phyloP scores from a whole-genome alignment of 1,140 invertebrate species.

The Cataglyphis hispanica region DNA sequence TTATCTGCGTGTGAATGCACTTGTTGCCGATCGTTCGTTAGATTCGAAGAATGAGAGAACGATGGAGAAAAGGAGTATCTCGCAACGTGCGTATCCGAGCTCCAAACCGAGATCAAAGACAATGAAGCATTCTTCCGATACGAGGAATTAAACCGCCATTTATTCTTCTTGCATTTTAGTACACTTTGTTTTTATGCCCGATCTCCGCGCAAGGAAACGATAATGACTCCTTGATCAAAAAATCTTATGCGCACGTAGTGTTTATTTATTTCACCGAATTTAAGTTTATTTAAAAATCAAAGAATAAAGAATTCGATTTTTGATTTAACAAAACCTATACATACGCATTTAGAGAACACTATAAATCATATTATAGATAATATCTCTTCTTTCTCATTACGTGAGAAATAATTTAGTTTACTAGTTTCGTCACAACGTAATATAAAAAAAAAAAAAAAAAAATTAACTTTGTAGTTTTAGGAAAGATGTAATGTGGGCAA shows the following conservation, averaged over 20 bases:
- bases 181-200: neutral
- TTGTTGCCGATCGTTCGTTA: slow-evolving; percentile 51
- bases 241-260: neutral
- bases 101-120: slow-evolving; percentile 74
- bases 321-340: neutral
- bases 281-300: neutral
- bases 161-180: slow-evolving; percentile 25
- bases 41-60: slow-evolving; percentile 34
- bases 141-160: slow-evolving; percentile 45
- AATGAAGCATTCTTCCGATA: slow-evolving; percentile 14
- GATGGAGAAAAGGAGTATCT: slow-evolving; percentile 4
- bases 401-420: neutral
- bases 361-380: slow-evolving; percentile 1
- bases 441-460: neutral
- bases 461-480: neutral
- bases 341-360: neutral
- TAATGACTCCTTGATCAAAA: neutral
- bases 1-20: slow-evolving; percentile 75
- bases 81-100: slow-evolving; percentile 75
- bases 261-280: neutral
- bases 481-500: neutral
- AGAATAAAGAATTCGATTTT: neutral
- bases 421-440: neutral
- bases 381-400: neutral
- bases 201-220: neutral